Evolutionary conservation across 2,113 vertebrate species (phyloP), one percentile per base, ranked within the genome.

Genomic region (Prochilodus magdalenae): DNA sequence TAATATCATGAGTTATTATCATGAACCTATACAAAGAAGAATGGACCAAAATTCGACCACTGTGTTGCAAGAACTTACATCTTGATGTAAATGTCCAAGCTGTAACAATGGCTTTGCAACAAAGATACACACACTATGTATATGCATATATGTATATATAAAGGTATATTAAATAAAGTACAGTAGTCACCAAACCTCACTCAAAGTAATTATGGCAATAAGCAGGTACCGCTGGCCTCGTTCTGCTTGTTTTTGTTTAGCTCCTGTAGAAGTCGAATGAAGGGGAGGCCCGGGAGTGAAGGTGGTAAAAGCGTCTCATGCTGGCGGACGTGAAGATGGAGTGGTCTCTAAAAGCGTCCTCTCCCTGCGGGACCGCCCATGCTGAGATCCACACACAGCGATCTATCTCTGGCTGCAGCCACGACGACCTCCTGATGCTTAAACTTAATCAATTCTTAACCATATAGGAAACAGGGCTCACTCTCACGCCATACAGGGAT

Each of bases 301-400:
- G 59, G 66, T 84, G 59, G 8, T 1, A 59, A 66, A 69, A 47
- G 62, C 26, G n/a, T 73, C 65, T 29, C 24, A 15, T 47, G 26
- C 47, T 62, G 44, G 30, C 33, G 20, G 44, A 74, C 11, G 40
- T 53, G 10, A 78, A 57, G 44, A 83, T 40, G 60, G 47, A 76
- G 73, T 15, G 62, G 40, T 18, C 22, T 83, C 66, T 80, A 80
- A 86, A 86, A 80, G 72, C 47, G 63, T 59, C 27, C 49, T 36
- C 16, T 73, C 59, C 73, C 73, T 44, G 15, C 0, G 67, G 66
- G 77, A 80, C 18, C 65, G 55, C 65, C 67, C 18, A n/a, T 14
- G 36, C 30, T 36, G 53, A 78, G 26, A 66, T 40, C 69, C 36
- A 63, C 53, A 69, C 40, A 40, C 57, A 51, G 55, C 10, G 60